Base-by-base conservation (phyloP, 2,113 vertebrate species). In the Platysteira castanea region DNA sequence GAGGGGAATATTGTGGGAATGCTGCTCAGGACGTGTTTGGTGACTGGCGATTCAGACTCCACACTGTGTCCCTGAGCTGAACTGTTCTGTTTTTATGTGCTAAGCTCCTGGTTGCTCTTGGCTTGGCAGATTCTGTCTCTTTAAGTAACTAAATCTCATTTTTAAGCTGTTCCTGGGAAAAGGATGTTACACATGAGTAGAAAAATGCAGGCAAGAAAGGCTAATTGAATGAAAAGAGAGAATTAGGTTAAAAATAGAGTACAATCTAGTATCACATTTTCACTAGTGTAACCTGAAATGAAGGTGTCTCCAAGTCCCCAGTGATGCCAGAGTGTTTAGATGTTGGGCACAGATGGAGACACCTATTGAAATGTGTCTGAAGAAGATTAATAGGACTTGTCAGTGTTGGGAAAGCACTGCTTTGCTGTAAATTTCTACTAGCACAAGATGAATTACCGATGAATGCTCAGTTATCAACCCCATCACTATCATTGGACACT, bases 351-450 rank as follows among this genome's bases (percentile, higher is more conserved):
- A 98, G 98, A 98, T 98, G 98, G 97, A 98, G 97, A 98, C 98
- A 98, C 98, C 98, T 98, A 99, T 98, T 98, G 98, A 98, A 99
- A 98, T 98, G 98, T 99, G 98, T 98, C 98, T 98, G 98, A 98
- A 97, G 98, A 98, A 99, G 98, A 99, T 99, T 98, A 99, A 99
- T 99, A 98, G 98, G 97, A 97, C 97, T 98, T 98, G 98, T 99
- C 98, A 98, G 97, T 97, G 98, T 97, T 98, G 98, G 98, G 98
- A 98, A 98, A 98, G 98, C 98, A 96, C 93, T 97, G 98, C 97
- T 98, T 98, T 98, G 98, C 98, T 98, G 98, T 98, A 98, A 98
- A 98, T 98, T 98, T 98, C 98, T 98, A 98, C 98, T 95, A 98
- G 98, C 98, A 98, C 98, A 98, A 98, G 98, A 98, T 98, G 98